Conservation (phyloP, 2,113 vertebrate genomes). For the Electrona antarctica region DNA sequence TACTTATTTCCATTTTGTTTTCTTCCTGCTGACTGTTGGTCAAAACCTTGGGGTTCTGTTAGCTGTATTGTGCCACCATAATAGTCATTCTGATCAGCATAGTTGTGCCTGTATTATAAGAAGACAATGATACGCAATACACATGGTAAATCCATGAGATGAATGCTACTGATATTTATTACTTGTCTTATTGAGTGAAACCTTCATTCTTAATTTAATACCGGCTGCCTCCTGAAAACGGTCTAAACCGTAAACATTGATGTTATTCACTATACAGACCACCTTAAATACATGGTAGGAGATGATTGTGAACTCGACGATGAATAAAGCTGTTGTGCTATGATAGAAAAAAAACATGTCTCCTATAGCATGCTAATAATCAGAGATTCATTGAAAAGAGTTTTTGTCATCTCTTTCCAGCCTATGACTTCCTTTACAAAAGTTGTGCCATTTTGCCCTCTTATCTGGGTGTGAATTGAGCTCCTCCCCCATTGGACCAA, state of each 20-base stretch:
- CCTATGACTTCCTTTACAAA: conserved; percentile 33
- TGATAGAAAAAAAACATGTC: conserved; percentile 5
- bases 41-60: conserved; percentile 21
- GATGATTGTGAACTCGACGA: conserved; percentile 47
- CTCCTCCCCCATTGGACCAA: conserved; percentile 68
- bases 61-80: conserved; percentile 44
- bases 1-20: background rate
- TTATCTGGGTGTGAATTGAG: conserved; percentile 48
- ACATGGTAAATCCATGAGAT: conserved; percentile 37
- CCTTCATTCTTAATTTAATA: background rate
- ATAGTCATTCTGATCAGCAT: conserved; percentile 35
- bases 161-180: conserved; percentile 67
- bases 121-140: conserved; percentile 33
- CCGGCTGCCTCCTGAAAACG: conserved; percentile 5
- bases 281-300: conserved; percentile 30
- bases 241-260: background rate
- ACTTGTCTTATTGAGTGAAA: conserved; percentile 22
- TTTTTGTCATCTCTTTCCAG: conserved; percentile 35
- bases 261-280: conserved; percentile 10
- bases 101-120: conserved; percentile 42
- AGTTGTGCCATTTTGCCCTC: conserved; percentile 63
- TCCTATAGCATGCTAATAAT: background rate
- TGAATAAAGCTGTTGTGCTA: conserved; percentile 22
- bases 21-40: conserved; percentile 8
- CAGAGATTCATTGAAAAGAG: conserved; percentile 41